A percentile compares a stretch with the other conserved stretches of the same genome.
Evolutionary conservation across 2,797 vertebrate species (phyloP).

Genomic region (Enteromius argenteus): DNA sequence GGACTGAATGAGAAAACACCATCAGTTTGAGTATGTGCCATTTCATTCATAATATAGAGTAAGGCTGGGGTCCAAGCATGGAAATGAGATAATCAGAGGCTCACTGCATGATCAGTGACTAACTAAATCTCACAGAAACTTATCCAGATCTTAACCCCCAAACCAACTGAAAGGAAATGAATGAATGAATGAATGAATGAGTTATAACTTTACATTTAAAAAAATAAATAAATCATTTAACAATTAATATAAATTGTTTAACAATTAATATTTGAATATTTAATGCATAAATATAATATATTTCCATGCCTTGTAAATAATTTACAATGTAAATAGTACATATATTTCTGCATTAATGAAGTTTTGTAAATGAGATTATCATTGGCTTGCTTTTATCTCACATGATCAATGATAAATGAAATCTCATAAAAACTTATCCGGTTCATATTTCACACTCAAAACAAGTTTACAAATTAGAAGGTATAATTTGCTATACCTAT

Average conservation of each 20-base stretch:
- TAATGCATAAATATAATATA: background rate
- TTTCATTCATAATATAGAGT: background rate
- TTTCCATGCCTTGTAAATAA: background rate
- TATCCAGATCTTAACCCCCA: background rate
- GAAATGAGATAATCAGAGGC: background rate
- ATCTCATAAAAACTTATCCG: background rate
- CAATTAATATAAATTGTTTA: background rate
- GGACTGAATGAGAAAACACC: constrained; percentile 66
- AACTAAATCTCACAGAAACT: too few species aligned
- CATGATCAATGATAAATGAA: background rate
- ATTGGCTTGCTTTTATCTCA: background rate
- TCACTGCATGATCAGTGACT: background rate
- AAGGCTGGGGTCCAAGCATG: background rate
- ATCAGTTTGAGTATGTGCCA: background rate
- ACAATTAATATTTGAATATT: background rate
- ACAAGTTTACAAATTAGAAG: background rate
- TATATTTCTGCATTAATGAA: background rate
- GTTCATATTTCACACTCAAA: background rate
- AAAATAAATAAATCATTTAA: too few species aligned
- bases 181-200: too few species aligned
- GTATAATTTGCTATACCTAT: background rate
- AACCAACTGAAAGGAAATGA: background rate
- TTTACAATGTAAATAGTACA: background rate
- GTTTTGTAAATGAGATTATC: background rate
- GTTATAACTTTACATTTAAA: too few species aligned